Evolutionary conservation across 2,797 vertebrate genomes (phyloP), one percentile per base, ranked within the genome.

Genomic region (Tenualosa thibaudeaui): DNA sequence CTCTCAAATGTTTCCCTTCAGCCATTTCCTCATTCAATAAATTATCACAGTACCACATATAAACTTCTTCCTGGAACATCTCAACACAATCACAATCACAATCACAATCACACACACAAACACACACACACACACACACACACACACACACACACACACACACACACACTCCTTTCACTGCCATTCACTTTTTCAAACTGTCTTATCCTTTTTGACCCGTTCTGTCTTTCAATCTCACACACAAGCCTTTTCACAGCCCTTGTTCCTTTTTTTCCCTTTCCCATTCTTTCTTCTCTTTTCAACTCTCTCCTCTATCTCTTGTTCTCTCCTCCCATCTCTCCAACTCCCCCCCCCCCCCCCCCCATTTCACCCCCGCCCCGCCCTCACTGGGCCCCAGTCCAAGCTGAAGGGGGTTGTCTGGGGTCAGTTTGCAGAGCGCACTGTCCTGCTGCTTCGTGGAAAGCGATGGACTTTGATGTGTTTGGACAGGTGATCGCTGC

Each of bases 391-490:
- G 71, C 71, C 71, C 71, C 37, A 78, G 68, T 51, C 19, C 53
- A 68, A 10, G 60, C 71, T 89, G 56, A 87, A 87, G 86, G 7
- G 82, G 87, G 93, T 90, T 92, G 91, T 91, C 81, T 49, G 88
- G 91, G 87, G 85, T 97, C 96, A 97, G 95, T 96, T 98, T 90
- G 94, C 90, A 6, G 96, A 91, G 84, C 97, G 97, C 49, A 95
- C 92, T 3, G 97, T 94, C 88, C 98, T 97, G 93, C 93, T 97
- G 95, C 96, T 97, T 91, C 97, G 94, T 6, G 98, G 98, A 94
- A 99, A 98, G 87, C 97, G 97, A 88, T 99, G 98, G 93, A 99
- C 98, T 96, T 99, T 99, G 95, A 98, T 94, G 71, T 99, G 98
- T 92, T 99, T 99, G 90, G 98, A 98, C 92, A 98, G 96, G 95